Conservation (phyloP, 1,140 invertebrate species). For the Cryptotermes secundus region DNA sequence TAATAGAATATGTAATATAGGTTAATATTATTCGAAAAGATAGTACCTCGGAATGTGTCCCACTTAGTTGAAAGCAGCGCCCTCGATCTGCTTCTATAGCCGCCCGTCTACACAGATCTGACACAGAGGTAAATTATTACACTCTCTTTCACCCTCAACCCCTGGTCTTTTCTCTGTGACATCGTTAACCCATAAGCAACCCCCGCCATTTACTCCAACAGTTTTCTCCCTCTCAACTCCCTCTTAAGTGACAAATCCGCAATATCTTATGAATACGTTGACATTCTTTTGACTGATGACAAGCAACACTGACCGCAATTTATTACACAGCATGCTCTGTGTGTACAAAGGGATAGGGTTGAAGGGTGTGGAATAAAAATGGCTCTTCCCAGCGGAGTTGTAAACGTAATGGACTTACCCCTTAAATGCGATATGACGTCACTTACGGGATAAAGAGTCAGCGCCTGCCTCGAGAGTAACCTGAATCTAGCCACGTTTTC, state of each 20-base stretch:
- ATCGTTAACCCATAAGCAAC: conserved; percentile 15
- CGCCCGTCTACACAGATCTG: neutral
- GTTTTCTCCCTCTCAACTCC: conserved; percentile 1
- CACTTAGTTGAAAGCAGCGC: neutral
- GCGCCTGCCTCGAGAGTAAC: neutral
- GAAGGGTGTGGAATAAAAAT: conserved; percentile 14
- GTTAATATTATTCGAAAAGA: neutral
- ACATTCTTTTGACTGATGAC: conserved; percentile 16
- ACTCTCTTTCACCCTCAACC: conserved; percentile 4
- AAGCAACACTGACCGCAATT: neutral
- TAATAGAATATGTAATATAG: neutral
- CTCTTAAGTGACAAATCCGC: conserved; percentile 7
- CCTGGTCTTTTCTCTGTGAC: conserved; percentile 13
- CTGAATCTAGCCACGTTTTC: neutral
- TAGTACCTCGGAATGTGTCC: neutral
- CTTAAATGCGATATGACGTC: conserved; percentile 2
- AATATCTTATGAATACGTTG: conserved; percentile 11
- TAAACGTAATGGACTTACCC: conserved; percentile 1
- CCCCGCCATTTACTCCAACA: neutral
- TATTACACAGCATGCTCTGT: neutral
- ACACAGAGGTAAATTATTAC: conserved; percentile 19
- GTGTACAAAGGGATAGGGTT: too few relatives aligned
- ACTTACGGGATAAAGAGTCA: neutral
- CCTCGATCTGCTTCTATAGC: too few relatives aligned
- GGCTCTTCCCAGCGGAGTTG: neutral